Base-by-base conservation (phyloP, 2,113 vertebrate genomes). In the Prolemur simus region DNA sequence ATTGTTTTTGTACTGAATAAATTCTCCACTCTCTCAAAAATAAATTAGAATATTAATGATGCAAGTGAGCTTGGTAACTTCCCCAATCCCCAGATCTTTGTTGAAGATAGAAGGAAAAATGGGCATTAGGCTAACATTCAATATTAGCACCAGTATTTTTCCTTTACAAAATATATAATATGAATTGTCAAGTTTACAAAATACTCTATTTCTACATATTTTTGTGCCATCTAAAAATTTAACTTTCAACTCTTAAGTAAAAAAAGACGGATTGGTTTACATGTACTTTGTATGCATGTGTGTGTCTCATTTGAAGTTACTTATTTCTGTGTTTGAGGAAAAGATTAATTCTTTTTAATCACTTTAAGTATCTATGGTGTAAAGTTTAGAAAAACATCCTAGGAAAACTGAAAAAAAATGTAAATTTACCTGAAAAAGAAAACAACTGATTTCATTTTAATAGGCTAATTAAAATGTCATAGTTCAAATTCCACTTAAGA, bases 21-120 rank as follows among this genome's bases (percentile, higher is more conserved):
- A 39, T 84, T 25, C 37, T n/a, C 32, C 7, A 14, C 7, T 13
- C 21, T 9, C n/a, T 94, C 91, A 86, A 32, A 88, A 96, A 95
- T 85, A 45, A 94, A 96, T 95, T 96, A 96, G 56, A 89, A 74
- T 37, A 21, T 49, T 96, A 77, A 49, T 73, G 52, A 94, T 82
- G 52, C 58, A 95, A 39, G 34, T 81, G 77, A 63, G 85, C 42
- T 78, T 95, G 60, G 76, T 94, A 91, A 91, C 14, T 83, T 97
- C 49, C 68, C 13, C 5, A 52, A 21, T 42, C 11, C 39, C 54
- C 74, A 37, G 58, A 18, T 97, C 32, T 89, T 98, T 96, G 66
- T 74, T 97, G 85, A 96, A 60, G 20, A 87, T 13, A 81, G 21
- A 21, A 73, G 11, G 29, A 66, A 58, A 88, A 85, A 52, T 42